phyloP scores from a whole-genome alignment of 2,888 invertebrate species.

The Himalopsyche tibetana region DNA sequence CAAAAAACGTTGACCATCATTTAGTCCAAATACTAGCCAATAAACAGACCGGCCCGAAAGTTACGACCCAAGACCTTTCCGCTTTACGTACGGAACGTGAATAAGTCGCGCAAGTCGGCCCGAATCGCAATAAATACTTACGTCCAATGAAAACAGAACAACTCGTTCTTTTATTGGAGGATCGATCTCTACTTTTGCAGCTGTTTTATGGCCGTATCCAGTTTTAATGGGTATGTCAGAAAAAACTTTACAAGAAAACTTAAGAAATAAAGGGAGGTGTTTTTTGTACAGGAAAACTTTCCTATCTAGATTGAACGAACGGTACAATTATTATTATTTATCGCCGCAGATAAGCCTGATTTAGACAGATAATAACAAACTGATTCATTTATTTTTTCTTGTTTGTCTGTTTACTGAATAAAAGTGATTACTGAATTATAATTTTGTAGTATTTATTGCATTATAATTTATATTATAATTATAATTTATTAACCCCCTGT shows the following conservation, averaged over 20 bases:
- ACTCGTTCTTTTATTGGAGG: constrained; percentile 17
- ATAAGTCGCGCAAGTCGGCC: constrained; percentile 20
- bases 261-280: neutral
- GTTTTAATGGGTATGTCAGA: constrained; percentile 12
- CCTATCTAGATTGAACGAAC: too few relatives aligned
- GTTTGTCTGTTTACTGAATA: too few relatives aligned
- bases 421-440: too few relatives aligned
- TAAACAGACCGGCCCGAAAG: constrained; percentile 8
- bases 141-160: neutral
- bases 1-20: constrained; percentile 19
- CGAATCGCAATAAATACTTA: constrained; percentile 19
- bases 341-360: too few relatives aligned
- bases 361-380: too few relatives aligned
- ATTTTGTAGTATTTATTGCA: too few relatives aligned
- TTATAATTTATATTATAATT: too few relatives aligned
- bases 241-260: neutral
- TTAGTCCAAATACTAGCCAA: neutral
- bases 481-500: too few relatives aligned
- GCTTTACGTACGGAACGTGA: neutral
- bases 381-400: too few relatives aligned
- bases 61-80: constrained; percentile 7
- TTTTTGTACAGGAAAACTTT: neutral
- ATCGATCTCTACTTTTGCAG: constrained; percentile 3
- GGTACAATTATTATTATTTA: too few relatives aligned
- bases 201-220: neutral